Evolutionary conservation across 2,888 invertebrate genomes (phyloP), one percentile per base, ranked within the genome.

Genomic region (Acholoe squamosa): DNA sequence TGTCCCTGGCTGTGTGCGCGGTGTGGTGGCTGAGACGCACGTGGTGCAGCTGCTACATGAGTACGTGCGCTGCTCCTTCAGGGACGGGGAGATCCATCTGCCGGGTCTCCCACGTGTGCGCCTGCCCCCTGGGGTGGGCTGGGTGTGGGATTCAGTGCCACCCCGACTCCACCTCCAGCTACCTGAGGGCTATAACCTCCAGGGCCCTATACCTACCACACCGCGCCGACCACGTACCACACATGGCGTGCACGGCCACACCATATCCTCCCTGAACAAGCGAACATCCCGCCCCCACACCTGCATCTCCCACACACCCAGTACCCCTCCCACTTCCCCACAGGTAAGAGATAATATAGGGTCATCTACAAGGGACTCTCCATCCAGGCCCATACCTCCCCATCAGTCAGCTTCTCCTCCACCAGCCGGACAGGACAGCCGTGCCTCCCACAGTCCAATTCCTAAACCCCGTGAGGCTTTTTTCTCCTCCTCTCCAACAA

Each of bases 91-190:
- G 28, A n/a, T 86, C 28, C 16, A n/a, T 54, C 86, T 86, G 28
- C 86, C 86, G 16, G 86, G 86, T 0, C 54, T 56, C 7, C 16
- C 31, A 3, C 86, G 43, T 3, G 52, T 86, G 86, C 25, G 33
- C 25, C 56, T 86, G 19, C 86, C 86, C 16, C 54, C 52, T 0
- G 86, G 86, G 28, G 56, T 86, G 16, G 86, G 86, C 25, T 86
- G 86, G 86, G 86, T 86, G 54, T 86, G 86, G 86, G 52, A 52
- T 28, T 19, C 86, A 28, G 56, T 86, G 52, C 86, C 54, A 16
- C 86, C 86, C 10, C 86, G 22, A n/a, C 52, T 86, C 28, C 54
- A 31, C 54, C 52, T 86, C 31, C 31, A 31, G 54, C 54, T 86
- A 14, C 86, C 86, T n/a, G 86, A 86, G 28, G 54, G 86, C 31